These are phyloP conservation scores for Cheilinus undulatus DNA, from an alignment of 2,113 vertebrate species.

Conservation along the genomic window DNA sequence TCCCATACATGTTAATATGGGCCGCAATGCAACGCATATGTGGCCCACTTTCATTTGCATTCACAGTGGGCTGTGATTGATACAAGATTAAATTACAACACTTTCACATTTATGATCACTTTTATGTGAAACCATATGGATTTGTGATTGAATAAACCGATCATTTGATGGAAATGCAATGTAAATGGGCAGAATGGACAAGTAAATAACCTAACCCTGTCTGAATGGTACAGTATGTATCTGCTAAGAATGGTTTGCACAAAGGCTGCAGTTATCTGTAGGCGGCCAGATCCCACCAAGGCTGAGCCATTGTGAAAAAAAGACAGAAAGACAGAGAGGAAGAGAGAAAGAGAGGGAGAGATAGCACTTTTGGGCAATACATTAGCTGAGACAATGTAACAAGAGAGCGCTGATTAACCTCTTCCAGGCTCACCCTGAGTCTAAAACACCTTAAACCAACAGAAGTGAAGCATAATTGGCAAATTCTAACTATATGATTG, in stretches of 20 bases:
- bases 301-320: slow-evolving; percentile 72
- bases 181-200: slow-evolving; percentile 72
- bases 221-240: slow-evolving; percentile 74
- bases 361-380: slow-evolving; percentile 66
- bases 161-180: slow-evolving; percentile 57
- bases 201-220: slow-evolving; percentile 71
- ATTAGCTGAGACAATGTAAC: slow-evolving; percentile 76
- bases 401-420: slow-evolving; percentile 79
- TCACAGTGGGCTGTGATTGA: slow-evolving; percentile 45
- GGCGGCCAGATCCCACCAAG: slow-evolving; percentile 77
- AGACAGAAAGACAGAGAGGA: slow-evolving; percentile 41
- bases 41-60: slow-evolving; percentile 50
- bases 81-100: slow-evolving; percentile 50
- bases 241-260: slow-evolving; percentile 71
- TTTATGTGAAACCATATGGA: slow-evolving; percentile 36
- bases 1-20: slow-evolving; percentile 65
- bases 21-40: slow-evolving; percentile 25
- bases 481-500: slow-evolving; percentile 74
- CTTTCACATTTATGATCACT: slow-evolving; percentile 40
- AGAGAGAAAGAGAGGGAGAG: slow-evolving; percentile 21
- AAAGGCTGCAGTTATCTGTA: slow-evolving; percentile 79
- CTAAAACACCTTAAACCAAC: slow-evolving; percentile 70
- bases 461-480: slow-evolving; percentile 69
- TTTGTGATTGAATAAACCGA: slow-evolving; percentile 61
- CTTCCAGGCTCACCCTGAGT: slow-evolving; percentile 53